Conservation (phyloP, 1,140 invertebrate genomes). For the Danaus melanippus region DNA sequence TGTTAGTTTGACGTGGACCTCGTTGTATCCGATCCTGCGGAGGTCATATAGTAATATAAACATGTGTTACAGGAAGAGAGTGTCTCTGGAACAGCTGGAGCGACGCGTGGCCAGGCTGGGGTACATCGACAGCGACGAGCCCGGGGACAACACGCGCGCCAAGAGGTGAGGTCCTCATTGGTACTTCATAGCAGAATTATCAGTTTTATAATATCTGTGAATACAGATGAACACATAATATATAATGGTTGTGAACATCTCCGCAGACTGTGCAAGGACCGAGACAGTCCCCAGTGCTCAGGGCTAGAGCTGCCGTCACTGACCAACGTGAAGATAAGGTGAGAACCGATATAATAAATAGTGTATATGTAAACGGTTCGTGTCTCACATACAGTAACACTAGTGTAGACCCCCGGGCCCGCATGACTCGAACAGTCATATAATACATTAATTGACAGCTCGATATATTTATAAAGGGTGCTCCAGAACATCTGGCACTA, state of each 20-base stretch:
- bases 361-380: too few relatives aligned
- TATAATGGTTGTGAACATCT: not conserved
- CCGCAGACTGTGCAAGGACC: conserved; percentile 58
- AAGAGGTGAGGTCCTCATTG: conserved; percentile 8
- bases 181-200: not conserved
- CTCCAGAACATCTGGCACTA: too few relatives aligned
- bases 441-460: too few relatives aligned
- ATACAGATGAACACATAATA: too few relatives aligned
- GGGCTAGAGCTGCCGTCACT: conserved; percentile 35
- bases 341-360: not conserved
- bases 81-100: conserved; percentile 75
- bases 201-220: too few relatives aligned
- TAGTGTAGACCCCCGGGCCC: too few relatives aligned
- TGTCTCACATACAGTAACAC: too few relatives aligned
- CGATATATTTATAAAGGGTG: too few relatives aligned
- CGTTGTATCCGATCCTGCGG: conserved; percentile 25
- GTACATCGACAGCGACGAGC: conserved; percentile 74
- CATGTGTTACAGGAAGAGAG: conserved; percentile 67
- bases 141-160: conserved; percentile 28
- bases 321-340: conserved; percentile 64
- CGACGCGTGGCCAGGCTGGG: conserved; percentile 76
- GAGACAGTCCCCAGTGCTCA: conserved; percentile 44
- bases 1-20: conserved; percentile 19
- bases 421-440: too few relatives aligned
- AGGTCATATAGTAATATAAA: conserved; percentile 32